Percentiles rank a stretch among this genome's conserved stretches.
These are phyloP conservation scores for Drosophila quadrilineata DNA, from an alignment of 1,140 invertebrate genomes.

Conservation along the genomic window DNA sequence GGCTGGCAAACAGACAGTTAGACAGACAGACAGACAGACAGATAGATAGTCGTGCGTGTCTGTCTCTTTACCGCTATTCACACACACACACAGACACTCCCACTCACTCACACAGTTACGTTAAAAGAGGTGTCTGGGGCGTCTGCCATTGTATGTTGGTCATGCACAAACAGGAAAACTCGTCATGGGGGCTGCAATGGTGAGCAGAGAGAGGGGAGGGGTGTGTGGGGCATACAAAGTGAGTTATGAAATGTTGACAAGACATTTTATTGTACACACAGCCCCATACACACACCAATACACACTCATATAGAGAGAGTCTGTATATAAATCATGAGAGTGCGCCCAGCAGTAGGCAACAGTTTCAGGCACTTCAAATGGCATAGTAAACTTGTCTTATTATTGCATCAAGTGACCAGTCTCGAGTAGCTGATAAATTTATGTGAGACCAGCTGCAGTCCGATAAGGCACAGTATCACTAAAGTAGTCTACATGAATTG, in stretches of 20 bases:
- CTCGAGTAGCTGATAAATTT: conserved; percentile 18
- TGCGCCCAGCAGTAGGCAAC: conserved; percentile 18
- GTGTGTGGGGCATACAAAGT: conserved; percentile 60
- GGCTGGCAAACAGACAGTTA: conserved; percentile 59
- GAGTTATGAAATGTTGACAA: conserved; percentile 79
- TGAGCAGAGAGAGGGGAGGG: background rate
- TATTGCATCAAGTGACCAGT: conserved; percentile 66
- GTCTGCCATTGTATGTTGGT: conserved; percentile 58
- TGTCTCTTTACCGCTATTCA: conserved; percentile 58
- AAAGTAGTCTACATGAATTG: too few species aligned
- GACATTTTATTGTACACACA: conserved; percentile 68
- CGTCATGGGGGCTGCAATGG: conserved; percentile 1
- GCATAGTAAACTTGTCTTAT: conserved; percentile 63
- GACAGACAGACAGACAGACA: conserved; percentile 57
- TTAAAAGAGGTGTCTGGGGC: conserved; percentile 35
- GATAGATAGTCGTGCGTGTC: conserved; percentile 63
- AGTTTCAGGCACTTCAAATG: conserved; percentile 52
- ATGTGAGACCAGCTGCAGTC: conserved; percentile 9
- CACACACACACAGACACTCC: conserved; percentile 10
- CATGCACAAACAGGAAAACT: conserved; percentile 57
- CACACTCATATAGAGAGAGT: conserved; percentile 11
- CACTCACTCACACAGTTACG: background rate
- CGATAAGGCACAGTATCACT: too few species aligned
- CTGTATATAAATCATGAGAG: conserved; percentile 39
- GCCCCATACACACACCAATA: conserved; percentile 12